A percentile compares a stretch with the other conserved stretches of the same genome.
Conservation (phyloP, 1,140 invertebrate genomes). For the Neoseiulus cucumeris region DNA sequence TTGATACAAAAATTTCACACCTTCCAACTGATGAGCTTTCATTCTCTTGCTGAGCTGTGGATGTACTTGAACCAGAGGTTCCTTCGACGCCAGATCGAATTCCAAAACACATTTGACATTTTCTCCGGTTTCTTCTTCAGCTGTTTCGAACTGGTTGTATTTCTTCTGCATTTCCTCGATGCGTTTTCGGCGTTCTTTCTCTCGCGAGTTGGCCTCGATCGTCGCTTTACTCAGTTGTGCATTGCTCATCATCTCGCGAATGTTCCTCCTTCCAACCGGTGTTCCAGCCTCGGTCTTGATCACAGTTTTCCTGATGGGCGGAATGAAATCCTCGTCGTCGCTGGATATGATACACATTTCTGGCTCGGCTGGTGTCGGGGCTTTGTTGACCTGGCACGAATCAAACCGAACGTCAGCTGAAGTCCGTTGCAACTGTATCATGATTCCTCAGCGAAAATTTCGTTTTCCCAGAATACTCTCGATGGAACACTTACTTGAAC, state of each 20-base stretch:
- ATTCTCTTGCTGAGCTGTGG: constrained; percentile 55
- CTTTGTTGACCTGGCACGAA: too few relatives aligned
- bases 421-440: too few relatives aligned
- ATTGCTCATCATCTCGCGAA: constrained; percentile 55
- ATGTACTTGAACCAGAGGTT: constrained; percentile 58
- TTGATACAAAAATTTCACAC: constrained; percentile 94
- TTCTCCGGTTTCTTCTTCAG: neutral
- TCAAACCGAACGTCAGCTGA: too few relatives aligned
- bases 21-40: constrained; percentile 71
- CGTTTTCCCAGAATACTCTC: too few relatives aligned
- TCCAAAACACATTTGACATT: constrained; percentile 41
- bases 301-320: too few relatives aligned
- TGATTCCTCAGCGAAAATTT: too few relatives aligned
- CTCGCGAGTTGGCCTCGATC: constrained; percentile 63
- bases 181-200: constrained; percentile 55
- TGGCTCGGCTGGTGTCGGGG: too few relatives aligned
- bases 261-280: constrained; percentile 42
- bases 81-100: constrained; percentile 58
- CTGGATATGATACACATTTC: too few relatives aligned
- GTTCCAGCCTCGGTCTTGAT: neutral
- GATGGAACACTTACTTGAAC: too few relatives aligned
- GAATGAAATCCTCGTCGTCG: too few relatives aligned
- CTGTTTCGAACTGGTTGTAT: neutral
- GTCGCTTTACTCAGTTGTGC: constrained; percentile 52
- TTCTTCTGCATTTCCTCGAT: constrained; percentile 2